Base-by-base conservation (phyloP, 1,140 invertebrate genomes). In the Hycleus phaleratus region DNA sequence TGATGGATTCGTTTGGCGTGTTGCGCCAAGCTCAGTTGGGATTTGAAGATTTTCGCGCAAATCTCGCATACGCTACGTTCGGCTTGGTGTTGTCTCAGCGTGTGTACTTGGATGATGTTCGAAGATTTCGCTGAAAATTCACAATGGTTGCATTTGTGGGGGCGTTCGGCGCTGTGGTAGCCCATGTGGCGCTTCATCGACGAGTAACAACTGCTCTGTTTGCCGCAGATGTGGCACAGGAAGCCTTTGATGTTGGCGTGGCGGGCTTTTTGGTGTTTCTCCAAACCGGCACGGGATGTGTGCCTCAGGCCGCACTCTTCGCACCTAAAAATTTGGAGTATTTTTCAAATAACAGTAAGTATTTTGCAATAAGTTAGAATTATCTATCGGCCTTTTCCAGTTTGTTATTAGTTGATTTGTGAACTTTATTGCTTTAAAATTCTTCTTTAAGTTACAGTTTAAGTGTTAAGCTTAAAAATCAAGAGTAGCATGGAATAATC, bases 131-230 rank as follows among this genome's bases (percentile, higher is more conserved):
- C 51, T 6, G 49, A 42, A 46, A 58, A 61, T 39, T 49, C 51
- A 46, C 60, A 61, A 9, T 49, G 18, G 50, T 61, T 54, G 46
- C 60, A 61, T 46, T 49, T 58, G 26, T 54, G 54, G 3, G 60
- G 60, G n/a, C 56, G 38, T 39, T 53, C 49, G 7, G 25, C 6
- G 25, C 53, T 52, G 38, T 61, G 60, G 45, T 49, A 54, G 5
- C 50, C 60, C 46, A 61, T 52, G 32, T 61, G 60, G 26, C 60
- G 55, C 12, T 50, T 58, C 50, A 61, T 58, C 0, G 60, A 61
- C 9, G 55, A 49, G 32, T 61, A 56, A 42, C 60, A 61, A 47
- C 60, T 61, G 26, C 49, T 61, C 42, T 61, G 60, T 43, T 61
- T 61, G 11, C 60, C 60, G 32, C 60, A 61, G 9, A 61, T 45